Conservation (phyloP, 2,797 vertebrate genomes). For the Enteromius anoplus region DNA sequence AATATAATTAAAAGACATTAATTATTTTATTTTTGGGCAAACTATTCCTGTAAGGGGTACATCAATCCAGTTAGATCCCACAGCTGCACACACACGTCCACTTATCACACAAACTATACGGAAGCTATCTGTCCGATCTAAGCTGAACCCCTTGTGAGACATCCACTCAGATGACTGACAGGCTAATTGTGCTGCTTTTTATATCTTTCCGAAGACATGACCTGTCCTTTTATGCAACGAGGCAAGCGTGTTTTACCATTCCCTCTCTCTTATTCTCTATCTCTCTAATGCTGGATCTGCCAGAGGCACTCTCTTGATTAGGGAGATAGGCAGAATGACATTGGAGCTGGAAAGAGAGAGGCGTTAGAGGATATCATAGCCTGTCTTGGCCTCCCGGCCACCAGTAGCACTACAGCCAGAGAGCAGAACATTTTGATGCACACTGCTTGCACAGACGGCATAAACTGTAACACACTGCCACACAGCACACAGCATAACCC, state of each 20-base stretch:
- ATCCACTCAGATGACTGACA: slow-evolving; percentile 73
- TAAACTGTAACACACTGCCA: slow-evolving; percentile 20
- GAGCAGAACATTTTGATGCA: slow-evolving; percentile 37
- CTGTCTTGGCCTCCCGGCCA: slow-evolving; percentile 29
- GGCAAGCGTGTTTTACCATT: slow-evolving; percentile 24
- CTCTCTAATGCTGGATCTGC: slow-evolving; percentile 43
- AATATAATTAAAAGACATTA: background rate
- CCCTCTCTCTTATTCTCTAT: slow-evolving; percentile 57
- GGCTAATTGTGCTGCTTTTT: slow-evolving; percentile 80
- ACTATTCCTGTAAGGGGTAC: slow-evolving; percentile 23
- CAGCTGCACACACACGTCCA: slow-evolving; percentile 3
- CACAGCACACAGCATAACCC: background rate
- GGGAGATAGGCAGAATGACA: slow-evolving; percentile 75
- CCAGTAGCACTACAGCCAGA: slow-evolving; percentile 19
- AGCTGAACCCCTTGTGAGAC: slow-evolving; percentile 52
- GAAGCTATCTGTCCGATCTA: slow-evolving; percentile 25
- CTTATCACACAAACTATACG: slow-evolving; percentile 21
- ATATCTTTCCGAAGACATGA: slow-evolving; percentile 71
- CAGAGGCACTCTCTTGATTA: slow-evolving; percentile 65
- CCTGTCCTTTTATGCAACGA: slow-evolving; percentile 69
- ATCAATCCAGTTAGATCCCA: slow-evolving; percentile 8
- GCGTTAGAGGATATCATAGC: slow-evolving; percentile 58
- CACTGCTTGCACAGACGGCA: slow-evolving; percentile 9
- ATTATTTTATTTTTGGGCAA: slow-evolving; percentile 3
- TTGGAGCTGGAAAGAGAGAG: slow-evolving; percentile 70